These are phyloP conservation scores for Spialia ferax DNA, from an alignment of 2,888 invertebrate species.

Conservation along the genomic window DNA sequence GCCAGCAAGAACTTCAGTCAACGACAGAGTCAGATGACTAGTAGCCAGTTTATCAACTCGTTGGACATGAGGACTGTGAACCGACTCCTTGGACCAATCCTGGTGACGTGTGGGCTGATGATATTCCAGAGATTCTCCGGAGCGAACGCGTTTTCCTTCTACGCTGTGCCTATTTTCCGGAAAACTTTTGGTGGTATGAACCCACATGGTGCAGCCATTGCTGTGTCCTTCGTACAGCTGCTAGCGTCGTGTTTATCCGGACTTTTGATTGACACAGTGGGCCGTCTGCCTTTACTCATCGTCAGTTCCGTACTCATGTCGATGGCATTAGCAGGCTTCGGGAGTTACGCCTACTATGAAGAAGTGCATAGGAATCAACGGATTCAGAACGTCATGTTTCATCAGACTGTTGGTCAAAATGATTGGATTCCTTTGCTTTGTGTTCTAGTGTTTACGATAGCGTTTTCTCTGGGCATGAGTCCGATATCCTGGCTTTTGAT, in stretches of 20 bases:
- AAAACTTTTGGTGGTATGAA: slow-evolving; percentile 88
- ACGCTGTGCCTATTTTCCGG: slow-evolving; percentile 95
- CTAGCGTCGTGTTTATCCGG: slow-evolving; percentile 94
- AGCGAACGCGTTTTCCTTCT: slow-evolving; percentile 94
- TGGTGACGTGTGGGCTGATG: slow-evolving; percentile 95
- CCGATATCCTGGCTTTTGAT: slow-evolving; percentile 95
- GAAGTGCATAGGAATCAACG: slow-evolving; percentile 87
- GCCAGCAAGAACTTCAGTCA: slow-evolving; percentile 84
- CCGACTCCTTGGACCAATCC: slow-evolving; percentile 89
- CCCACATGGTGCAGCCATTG: slow-evolving; percentile 94
- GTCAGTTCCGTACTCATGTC: slow-evolving; percentile 95
- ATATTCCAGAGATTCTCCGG: slow-evolving; percentile 95
- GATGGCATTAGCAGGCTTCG: slow-evolving; percentile 94
- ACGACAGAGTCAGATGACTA: slow-evolving; percentile 76
- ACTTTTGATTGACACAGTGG: slow-evolving; percentile 94
- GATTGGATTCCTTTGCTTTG: slow-evolving; percentile 95
- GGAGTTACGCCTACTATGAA: slow-evolving; percentile 94
- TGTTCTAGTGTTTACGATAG: slow-evolving; percentile 93
- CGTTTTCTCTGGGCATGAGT: slow-evolving; percentile 95
- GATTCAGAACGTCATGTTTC: slow-evolving; percentile 82
- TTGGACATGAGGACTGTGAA: slow-evolving; percentile 79
- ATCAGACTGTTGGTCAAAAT: slow-evolving; percentile 86
- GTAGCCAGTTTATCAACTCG: slow-evolving; percentile 73
- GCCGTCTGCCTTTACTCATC: slow-evolving; percentile 93
- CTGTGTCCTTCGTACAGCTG: slow-evolving; percentile 94